Conservation (phyloP, 2,888 invertebrate genomes). For the Aphidius colemani region DNA sequence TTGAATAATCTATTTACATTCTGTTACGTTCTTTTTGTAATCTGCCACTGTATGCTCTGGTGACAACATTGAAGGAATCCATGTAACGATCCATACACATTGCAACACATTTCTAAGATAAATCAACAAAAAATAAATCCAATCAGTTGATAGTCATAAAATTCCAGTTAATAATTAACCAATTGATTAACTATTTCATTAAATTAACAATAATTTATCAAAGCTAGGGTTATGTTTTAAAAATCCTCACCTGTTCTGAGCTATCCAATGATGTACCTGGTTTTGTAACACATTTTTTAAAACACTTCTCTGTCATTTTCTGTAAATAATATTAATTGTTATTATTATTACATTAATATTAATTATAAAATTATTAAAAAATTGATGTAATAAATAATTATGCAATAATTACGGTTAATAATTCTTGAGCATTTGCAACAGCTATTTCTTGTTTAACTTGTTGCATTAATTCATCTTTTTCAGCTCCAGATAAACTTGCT, state of each 20-base stretch:
- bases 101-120: constrained; percentile 87
- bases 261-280: constrained; percentile 88
- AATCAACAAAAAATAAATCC: constrained; percentile 28
- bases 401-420: constrained; percentile 72
- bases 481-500: constrained; percentile 68
- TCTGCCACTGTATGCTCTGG: constrained; percentile 83
- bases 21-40: constrained; percentile 79
- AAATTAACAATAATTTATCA: background rate
- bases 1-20: constrained; percentile 60
- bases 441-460: constrained; percentile 95
- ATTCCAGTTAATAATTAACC: too few relatives aligned
- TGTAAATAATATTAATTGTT: constrained; percentile 57
- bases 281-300: constrained; percentile 89
- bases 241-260: constrained; percentile 73
- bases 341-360: constrained; percentile 21
- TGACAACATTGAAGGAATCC: constrained; percentile 94
- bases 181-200: background rate
- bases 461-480: constrained; percentile 89
- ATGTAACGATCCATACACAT: constrained; percentile 99
- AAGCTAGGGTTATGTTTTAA: constrained; percentile 30
- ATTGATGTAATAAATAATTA: constrained; percentile 32
- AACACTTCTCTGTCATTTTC: constrained; percentile 98
- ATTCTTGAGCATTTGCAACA: constrained; percentile 90
- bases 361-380: constrained; percentile 11
- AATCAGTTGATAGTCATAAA: constrained; percentile 5